Conservation (phyloP, 1,140 invertebrate species). For the Belonocnema kinseyi region DNA sequence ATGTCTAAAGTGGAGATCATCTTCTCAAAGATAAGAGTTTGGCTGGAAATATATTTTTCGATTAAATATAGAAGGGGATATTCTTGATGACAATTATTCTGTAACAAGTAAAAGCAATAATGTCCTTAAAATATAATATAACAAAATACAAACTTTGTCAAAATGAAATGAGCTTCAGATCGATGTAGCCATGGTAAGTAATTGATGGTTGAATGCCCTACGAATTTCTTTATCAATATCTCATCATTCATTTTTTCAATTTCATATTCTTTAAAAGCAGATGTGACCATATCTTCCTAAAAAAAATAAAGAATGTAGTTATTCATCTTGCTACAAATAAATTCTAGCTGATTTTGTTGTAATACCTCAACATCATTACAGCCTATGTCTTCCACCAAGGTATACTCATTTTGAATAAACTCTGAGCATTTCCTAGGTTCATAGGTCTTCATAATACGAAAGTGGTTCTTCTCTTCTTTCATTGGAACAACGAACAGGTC, state of each 20-base stretch:
- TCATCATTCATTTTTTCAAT: slow-evolving; percentile 53
- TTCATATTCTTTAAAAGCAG: slow-evolving; percentile 60
- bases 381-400: slow-evolving; percentile 46
- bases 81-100: slow-evolving; percentile 1
- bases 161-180: slow-evolving; percentile 66
- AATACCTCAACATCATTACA: slow-evolving; percentile 41
- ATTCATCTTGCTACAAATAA: too few relatives aligned
- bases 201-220: slow-evolving; percentile 60
- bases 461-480: slow-evolving; percentile 12
- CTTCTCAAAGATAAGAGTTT: slow-evolving; percentile 64
- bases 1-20: slow-evolving; percentile 43
- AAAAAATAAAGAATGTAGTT: too few relatives aligned
- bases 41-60: slow-evolving; percentile 55
- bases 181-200: slow-evolving; percentile 66
- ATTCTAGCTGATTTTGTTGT: background rate
- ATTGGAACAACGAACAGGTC: background rate
- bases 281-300: slow-evolving; percentile 60
- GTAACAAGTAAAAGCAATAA: background rate
- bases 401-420: slow-evolving; percentile 48
- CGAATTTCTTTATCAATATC: slow-evolving; percentile 60
- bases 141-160: slow-evolving; percentile 60
- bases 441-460: slow-evolving; percentile 56
- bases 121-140: too few relatives aligned
- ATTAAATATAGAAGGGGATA: too few relatives aligned
- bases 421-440: slow-evolving; percentile 58